Percentiles rank a stretch among this genome's conserved stretches.
Evolutionary conservation across 2,888 invertebrate genomes (phyloP).

Genomic region (Nomada fabriciana): DNA sequence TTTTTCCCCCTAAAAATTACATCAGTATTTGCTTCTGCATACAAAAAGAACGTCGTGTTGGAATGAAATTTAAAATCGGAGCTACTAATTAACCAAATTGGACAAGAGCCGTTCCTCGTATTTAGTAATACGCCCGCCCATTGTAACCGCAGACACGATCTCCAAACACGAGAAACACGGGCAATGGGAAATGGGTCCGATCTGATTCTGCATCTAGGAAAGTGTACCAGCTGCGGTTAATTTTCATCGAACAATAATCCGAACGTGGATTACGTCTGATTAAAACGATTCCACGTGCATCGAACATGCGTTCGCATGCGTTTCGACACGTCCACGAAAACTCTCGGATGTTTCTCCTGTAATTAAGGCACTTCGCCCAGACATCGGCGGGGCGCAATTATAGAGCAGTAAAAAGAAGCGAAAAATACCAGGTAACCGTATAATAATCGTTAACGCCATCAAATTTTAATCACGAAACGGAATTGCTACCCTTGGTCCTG

Average conservation of each 20-base stretch:
- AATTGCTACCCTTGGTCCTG: slow-evolving; percentile 22
- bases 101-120: neutral
- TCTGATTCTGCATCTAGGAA: slow-evolving; percentile 24
- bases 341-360: neutral
- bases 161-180: slow-evolving; percentile 22
- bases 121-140: slow-evolving; percentile 4
- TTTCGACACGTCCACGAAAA: neutral
- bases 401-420: slow-evolving; percentile 22
- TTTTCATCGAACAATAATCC: slow-evolving; percentile 17
- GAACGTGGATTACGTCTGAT: slow-evolving; percentile 22
- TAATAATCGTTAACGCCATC: slow-evolving; percentile 43
- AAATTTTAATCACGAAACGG: slow-evolving; percentile 48
- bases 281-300: slow-evolving; percentile 11
- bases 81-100: slow-evolving; percentile 25
- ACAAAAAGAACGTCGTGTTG: neutral
- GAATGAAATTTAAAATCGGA: neutral
- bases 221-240: slow-evolving; percentile 13
- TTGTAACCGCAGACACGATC: slow-evolving; percentile 6
- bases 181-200: slow-evolving; percentile 27
- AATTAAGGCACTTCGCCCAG: neutral
- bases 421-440: neutral
- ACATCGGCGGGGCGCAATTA: neutral
- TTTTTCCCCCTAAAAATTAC: neutral
- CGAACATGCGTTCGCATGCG: neutral
- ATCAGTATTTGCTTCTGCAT: neutral